Evolutionary conservation across 2,113 vertebrate species (phyloP).

Genomic region (Sorex fumeus): DNA sequence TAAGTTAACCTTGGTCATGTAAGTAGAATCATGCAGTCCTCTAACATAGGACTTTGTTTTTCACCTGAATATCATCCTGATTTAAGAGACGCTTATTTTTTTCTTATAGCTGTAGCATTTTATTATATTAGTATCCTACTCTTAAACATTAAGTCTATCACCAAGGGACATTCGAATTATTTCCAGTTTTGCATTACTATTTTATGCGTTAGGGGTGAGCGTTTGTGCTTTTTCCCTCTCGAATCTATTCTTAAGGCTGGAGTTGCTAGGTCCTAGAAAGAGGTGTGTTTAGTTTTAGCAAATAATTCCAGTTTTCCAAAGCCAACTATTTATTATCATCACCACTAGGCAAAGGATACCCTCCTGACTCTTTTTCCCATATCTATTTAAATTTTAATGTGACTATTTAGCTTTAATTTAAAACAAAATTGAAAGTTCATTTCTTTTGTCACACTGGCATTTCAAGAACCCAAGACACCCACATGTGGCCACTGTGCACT

Average conservation of each 20-base stretch:
- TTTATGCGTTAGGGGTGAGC: not conserved
- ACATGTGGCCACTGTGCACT: not conserved
- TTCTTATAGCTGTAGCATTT: not conserved
- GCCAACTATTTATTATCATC: not conserved
- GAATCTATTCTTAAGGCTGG: not conserved
- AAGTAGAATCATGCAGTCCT: not conserved
- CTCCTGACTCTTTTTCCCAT: not conserved
- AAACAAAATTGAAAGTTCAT: constrained; percentile 2
- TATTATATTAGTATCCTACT: not conserved
- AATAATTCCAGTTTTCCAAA: not conserved
- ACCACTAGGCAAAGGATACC: not conserved
- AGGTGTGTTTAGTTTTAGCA: not conserved
- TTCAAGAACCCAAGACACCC: not conserved
- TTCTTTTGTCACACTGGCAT: not conserved
- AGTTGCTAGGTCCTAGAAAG: not conserved
- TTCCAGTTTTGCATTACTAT: not conserved
- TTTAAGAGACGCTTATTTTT: not conserved
- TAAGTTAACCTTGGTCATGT: not conserved
- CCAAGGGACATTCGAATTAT: not conserved
- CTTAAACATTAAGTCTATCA: not conserved
- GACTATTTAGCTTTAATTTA: constrained; percentile 14
- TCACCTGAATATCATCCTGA: not conserved
- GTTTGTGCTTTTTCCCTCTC: not conserved
- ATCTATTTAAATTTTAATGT: not conserved
- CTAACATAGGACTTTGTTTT: not conserved